A percentile compares a stretch with the other conserved stretches of the same genome.
These are phyloP conservation scores for Peromyscus nudipes DNA, from an alignment of 2,797 vertebrate species.

Conservation along the genomic window DNA sequence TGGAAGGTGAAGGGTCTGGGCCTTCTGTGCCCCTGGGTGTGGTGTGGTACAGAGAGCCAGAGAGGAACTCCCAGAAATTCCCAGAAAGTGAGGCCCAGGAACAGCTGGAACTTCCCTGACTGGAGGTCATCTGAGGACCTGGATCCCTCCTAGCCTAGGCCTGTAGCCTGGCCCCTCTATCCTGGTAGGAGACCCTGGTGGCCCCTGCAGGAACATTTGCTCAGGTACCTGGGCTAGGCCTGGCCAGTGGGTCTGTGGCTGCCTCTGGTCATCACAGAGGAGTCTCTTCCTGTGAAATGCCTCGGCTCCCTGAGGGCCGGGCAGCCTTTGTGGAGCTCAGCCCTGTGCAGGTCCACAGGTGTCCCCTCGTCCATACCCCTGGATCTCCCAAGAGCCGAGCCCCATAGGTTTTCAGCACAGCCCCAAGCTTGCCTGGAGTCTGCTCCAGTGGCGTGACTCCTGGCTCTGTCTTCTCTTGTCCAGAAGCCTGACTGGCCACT, in stretches of 20 bases:
- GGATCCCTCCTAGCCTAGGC: background rate
- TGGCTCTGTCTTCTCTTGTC: background rate
- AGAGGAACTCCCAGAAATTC: background rate
- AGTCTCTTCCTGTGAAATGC: background rate
- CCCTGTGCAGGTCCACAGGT: constrained; percentile 76
- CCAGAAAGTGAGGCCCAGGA: background rate
- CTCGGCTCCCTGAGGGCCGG: background rate
- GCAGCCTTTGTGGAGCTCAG: background rate
- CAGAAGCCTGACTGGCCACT: constrained; percentile 62
- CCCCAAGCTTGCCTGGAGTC: background rate
- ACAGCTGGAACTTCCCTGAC: background rate
- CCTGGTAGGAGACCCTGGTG: background rate
- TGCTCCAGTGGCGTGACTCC: background rate
- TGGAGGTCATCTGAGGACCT: background rate
- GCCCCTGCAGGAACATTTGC: constrained; percentile 46
- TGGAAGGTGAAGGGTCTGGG: background rate
- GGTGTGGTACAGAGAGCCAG: constrained; percentile 4
- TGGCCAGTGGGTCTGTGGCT: background rate
- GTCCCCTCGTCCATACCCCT: accelerated
- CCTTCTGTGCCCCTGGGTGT: background rate
- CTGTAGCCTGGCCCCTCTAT: background rate
- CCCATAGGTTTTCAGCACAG: background rate
- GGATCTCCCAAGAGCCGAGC: background rate
- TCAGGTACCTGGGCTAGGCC: constrained; percentile 49
- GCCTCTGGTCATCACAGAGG: background rate